Evolutionary conservation across 2,797 vertebrate species (phyloP), one percentile per base, ranked within the genome.

Genomic region (Merluccius polli): DNA sequence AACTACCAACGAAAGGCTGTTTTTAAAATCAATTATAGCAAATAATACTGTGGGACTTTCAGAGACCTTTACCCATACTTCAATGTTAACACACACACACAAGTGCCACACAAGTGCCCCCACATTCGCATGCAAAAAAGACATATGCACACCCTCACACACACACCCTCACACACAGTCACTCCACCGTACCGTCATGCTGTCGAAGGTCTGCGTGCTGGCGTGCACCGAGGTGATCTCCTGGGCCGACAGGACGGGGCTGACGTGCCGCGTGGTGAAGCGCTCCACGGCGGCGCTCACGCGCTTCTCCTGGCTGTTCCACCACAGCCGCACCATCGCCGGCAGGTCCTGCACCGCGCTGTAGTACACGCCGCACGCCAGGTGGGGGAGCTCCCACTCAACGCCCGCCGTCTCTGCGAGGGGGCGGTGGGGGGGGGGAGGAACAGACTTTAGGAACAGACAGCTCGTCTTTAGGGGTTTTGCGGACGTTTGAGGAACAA

Each of bases 301-400:
- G 12, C 97, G 95, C 88, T 99, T 99, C 87, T 99, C 98, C 84
- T 97, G 97, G 85, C 96, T 94, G 63, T 96, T 99, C 98, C 98
- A 99, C 97, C 98, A 99, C 67, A 99, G 93, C 2, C 98, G 94
- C 78, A 99, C 97, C 96, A 99, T 99, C 75, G 98, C 98, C 0
- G 98, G 98, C 87, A 99, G 86, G 90, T 99, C 96, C 88, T 98
- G 96, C 83, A 99, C 89, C 0, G 96, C 95, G 83, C 95, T 95
- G 73, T 95, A 97, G 90, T 98, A 99, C 72, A 99, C 96, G 0
- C 91, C 95, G 86, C 98, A 99, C 0, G 98, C 97, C 94, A 99
- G 87, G 84, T 97, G 97, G 0, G 95, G 95, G 77, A 99, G 95
- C 87, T 98, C 96, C 81, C 92, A 94, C 29, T 95, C 91, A 30